These are phyloP conservation scores for Hipposideros armiger DNA, from an alignment of 2,113 vertebrate species.

Conservation along the genomic window DNA sequence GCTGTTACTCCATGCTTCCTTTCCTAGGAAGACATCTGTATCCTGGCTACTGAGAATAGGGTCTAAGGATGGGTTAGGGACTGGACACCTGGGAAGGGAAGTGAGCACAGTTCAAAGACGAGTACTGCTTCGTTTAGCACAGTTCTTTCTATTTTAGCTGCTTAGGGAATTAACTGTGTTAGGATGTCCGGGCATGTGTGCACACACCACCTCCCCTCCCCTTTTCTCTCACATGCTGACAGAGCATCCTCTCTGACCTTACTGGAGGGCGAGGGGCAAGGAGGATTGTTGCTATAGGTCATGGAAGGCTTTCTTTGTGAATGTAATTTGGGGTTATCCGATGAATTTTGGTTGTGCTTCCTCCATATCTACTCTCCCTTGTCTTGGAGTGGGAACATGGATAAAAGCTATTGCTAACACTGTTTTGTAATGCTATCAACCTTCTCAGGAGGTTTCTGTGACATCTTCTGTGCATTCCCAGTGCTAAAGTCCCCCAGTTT, in stretches of 20 bases:
- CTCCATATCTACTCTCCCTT: neutral
- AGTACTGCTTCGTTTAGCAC: too few species aligned
- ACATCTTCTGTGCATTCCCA: neutral
- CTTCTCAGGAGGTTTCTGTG: neutral
- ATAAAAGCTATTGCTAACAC: neutral
- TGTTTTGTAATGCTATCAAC: neutral
- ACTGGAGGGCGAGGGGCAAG: neutral
- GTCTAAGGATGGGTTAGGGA: neutral
- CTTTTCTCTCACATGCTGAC: too few species aligned
- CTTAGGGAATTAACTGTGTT: too few species aligned
- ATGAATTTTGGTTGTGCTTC: neutral
- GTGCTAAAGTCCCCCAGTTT: neutral
- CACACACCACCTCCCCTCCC: too few species aligned
- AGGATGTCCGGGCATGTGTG: fast-evolving
- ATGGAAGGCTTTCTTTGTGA: neutral
- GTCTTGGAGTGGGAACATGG: neutral
- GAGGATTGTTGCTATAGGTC: neutral
- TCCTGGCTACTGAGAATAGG: neutral
- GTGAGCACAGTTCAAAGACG: neutral
- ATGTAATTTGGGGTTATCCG: neutral
- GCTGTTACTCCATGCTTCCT: neutral
- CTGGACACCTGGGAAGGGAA: neutral
- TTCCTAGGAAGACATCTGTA: constrained; percentile 5
- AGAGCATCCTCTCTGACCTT: neutral
- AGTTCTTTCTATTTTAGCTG: neutral